Evolutionary conservation across 2,797 vertebrate species (phyloP).

Genomic region (Knipowitschia caucasica): DNA sequence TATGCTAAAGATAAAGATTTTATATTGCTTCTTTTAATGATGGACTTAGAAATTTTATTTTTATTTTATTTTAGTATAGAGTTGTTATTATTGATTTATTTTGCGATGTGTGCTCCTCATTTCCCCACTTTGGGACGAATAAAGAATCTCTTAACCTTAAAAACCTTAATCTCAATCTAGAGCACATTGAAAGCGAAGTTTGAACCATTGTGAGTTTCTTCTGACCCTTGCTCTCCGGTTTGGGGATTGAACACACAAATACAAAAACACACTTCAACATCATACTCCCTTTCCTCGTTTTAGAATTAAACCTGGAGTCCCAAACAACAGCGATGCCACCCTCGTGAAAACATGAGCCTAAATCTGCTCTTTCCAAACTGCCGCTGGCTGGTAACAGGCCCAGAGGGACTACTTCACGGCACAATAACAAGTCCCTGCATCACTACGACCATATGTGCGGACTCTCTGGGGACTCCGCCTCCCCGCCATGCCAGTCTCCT

Average conservation of each 20-base stretch:
- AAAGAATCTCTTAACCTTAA: too few relatives aligned
- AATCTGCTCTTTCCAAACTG: conserved; percentile 55
- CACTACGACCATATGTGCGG: conserved; percentile 69
- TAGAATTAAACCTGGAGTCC: too few relatives aligned
- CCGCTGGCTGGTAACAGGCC: conserved; percentile 71
- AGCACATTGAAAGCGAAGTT: too few relatives aligned
- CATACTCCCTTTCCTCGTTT: conserved; percentile 24
- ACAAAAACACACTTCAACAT: conserved; percentile 7
- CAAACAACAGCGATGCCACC: conserved; percentile 26
- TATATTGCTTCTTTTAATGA: too few relatives aligned
- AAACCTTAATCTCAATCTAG: too few relatives aligned
- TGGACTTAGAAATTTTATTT: too few relatives aligned
- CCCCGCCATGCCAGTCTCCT: conserved; percentile 39
- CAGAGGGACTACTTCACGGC: conserved; percentile 58
- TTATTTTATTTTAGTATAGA: too few relatives aligned
- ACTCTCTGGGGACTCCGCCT: conserved; percentile 52
- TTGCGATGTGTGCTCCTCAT: too few relatives aligned
- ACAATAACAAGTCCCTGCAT: conserved; percentile 69
- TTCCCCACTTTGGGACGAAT: too few relatives aligned
- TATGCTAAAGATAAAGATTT: too few relatives aligned
- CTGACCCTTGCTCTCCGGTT: neutral
- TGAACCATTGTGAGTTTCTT: too few relatives aligned
- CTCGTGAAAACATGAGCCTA: conserved; percentile 57
- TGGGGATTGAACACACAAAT: neutral
- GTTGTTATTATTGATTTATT: too few relatives aligned